These are phyloP conservation scores for Polypedilum vanderplanki DNA, from an alignment of 1,140 invertebrate species.

Conservation along the genomic window DNA sequence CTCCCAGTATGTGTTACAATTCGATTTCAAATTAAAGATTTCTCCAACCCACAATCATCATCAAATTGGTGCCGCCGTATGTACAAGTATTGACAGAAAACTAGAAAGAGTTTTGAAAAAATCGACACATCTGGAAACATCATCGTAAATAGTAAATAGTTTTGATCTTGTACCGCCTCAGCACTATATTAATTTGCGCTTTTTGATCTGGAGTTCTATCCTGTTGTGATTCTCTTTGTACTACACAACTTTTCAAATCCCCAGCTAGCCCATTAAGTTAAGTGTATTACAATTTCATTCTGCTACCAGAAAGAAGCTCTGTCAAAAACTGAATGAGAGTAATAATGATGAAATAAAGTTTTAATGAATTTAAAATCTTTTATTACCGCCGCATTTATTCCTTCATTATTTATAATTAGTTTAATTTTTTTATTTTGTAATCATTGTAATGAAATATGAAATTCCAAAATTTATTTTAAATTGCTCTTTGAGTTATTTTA, in stretches of 20 bases:
- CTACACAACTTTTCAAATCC: not conserved
- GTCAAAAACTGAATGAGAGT: not conserved
- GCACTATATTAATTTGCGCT: constrained; percentile 26
- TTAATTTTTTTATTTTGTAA: too few relatives aligned
- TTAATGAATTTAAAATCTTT: too few relatives aligned
- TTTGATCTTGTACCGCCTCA: constrained; percentile 25
- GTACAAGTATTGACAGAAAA: not conserved
- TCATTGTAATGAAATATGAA: too few relatives aligned
- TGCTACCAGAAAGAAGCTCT: constrained; percentile 11
- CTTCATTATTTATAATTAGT: too few relatives aligned
- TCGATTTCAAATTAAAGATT: not conserved
- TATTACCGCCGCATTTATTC: too few relatives aligned
- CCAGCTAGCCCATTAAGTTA: not conserved
- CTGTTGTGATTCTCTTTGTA: constrained; percentile 19
- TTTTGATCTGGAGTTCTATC: not conserved
- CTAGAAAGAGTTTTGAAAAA: constrained; percentile 21
- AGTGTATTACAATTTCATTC: constrained; percentile 14
- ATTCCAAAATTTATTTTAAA: too few relatives aligned
- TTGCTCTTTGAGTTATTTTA: too few relatives aligned
- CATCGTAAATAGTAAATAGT: not conserved
- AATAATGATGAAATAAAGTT: too few relatives aligned
- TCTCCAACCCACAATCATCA: constrained; percentile 3
- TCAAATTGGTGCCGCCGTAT: not conserved
- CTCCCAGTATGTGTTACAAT: not conserved
- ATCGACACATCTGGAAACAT: constrained; percentile 21